A percentile compares a stretch with the other conserved stretches of the same genome.
Conservation (phyloP, 2,888 invertebrate genomes). For the Tetragonisca angustula region DNA sequence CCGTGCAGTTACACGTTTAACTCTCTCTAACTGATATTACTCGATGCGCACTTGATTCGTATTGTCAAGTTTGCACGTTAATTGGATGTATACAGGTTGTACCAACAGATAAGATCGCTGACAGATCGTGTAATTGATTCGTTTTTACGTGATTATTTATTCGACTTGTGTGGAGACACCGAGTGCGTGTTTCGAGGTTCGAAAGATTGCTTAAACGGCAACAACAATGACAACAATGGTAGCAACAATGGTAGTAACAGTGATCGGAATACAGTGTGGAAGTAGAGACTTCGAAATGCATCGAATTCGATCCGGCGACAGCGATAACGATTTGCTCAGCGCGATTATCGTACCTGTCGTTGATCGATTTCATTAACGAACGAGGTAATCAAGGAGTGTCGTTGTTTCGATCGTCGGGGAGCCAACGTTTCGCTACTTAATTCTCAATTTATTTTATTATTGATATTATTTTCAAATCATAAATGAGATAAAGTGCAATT, state of each 20-base stretch:
- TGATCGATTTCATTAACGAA: conserved; percentile 69
- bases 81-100: neutral
- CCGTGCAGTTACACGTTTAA: conserved; percentile 9
- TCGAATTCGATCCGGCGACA: conserved; percentile 71
- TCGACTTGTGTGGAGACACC: conserved; percentile 70
- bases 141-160: neutral
- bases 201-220: conserved; percentile 48
- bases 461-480: no score
- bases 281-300: conserved; percentile 79
- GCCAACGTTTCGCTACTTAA: conserved; percentile 52
- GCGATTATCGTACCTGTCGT: conserved; percentile 50
- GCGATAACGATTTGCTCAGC: conserved; percentile 39
- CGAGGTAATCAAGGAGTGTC: conserved; percentile 48
- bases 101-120: neutral
- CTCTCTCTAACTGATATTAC: neutral
- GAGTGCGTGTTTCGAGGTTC: conserved; percentile 73
- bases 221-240: conserved; percentile 58
- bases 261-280: conserved; percentile 83
- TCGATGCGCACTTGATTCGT: neutral
- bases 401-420: conserved; percentile 40
- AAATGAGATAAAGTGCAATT: no score
- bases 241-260: conserved; percentile 60
- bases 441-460: no score
- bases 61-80: conserved; percentile 40
- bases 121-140: conserved; percentile 5